Base-by-base conservation (phyloP, 37 sponge, comb jelly and placozoan species). In the Ianthella basta region DNA sequence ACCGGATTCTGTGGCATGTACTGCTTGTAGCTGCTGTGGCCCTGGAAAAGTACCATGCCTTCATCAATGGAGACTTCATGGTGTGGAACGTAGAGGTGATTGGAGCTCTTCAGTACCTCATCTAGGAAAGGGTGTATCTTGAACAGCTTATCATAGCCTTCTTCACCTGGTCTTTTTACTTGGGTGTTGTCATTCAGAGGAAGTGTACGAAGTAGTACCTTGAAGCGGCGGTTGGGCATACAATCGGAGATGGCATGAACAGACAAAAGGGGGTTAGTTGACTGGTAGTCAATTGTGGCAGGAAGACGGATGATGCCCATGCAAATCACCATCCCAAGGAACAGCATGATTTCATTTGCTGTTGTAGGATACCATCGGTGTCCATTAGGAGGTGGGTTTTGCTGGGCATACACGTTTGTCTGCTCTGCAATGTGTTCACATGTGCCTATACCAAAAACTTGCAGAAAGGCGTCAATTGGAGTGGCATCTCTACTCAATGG, bases 1-100 rank as follows among this genome's bases (percentile, higher is more conserved):
- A 19, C 35, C 19, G 89, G 89, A 50, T 88, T 88, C 18, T 82
- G 8, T 0, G 79, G 83, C 78, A 88, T 83, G 66, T 88, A 88
- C 34, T 88, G 88, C n/a, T 78, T 80, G 38, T 73, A 89, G 14
- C 69, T 61, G 30, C 80, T 30, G 5, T 86, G 37, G 20, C 85
- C 75, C 60, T 85, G 85, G 0, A 80, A 61, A 5, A 68, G 36
- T 14, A 89, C 84, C 90, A 89, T 89, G 34, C 85, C 57, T 61
- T 88, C 85, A 88, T 88, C 88, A 0, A 82, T 60, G 4, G 83
- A 88, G 2, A 88, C 2, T 34, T 89, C 67, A 29, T 20, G 81
- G 19, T 68, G 74, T 13, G 61, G 85, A 37, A 23, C 37, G 34
- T 89, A 89, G 15, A 84, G n/a, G 15, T 80, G 27, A 16, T 29